phyloP scores from a whole-genome alignment of 2,888 invertebrate species.

The Ophraella communa region DNA sequence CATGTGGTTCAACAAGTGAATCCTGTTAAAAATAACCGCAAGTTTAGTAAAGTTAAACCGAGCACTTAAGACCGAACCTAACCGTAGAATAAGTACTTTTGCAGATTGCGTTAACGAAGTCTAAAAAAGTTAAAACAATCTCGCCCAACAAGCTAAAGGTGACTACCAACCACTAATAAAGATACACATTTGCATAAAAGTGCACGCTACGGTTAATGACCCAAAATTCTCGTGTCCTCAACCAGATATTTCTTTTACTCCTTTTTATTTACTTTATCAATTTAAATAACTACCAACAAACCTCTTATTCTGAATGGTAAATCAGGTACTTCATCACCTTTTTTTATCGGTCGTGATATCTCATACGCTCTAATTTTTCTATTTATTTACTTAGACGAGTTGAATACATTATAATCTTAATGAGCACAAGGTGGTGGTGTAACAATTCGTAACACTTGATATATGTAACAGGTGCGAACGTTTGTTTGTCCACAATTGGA shows the following conservation, averaged over 20 bases:
- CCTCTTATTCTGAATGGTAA: neutral
- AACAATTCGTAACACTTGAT: too few relatives aligned
- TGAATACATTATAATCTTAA: too few relatives aligned
- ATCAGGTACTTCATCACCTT: neutral
- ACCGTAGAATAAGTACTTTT: too few relatives aligned
- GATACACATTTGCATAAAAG: conserved; percentile 48
- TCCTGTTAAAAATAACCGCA: neutral
- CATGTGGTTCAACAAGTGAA: neutral
- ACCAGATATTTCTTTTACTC: neutral
- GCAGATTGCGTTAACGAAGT: conserved; percentile 16
- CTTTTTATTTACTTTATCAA: conserved; percentile 1
- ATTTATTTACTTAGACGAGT: too few relatives aligned
- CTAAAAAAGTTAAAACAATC: conserved; percentile 21
- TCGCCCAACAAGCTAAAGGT: conserved; percentile 33
- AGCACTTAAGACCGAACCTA: neutral
- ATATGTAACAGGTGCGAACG: too few relatives aligned
- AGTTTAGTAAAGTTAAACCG: neutral
- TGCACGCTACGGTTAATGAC: conserved; percentile 48
- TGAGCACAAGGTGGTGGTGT: too few relatives aligned
- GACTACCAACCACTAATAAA: conserved; percentile 45
- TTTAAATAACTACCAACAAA: neutral
- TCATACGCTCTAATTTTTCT: too few relatives aligned
- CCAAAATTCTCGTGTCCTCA: conserved; percentile 15
- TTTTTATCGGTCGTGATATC: too few relatives aligned
- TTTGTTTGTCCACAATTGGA: too few relatives aligned